A percentile compares a stretch with the other conserved stretches of the same genome.
phyloP scores from a whole-genome alignment of 1,140 invertebrate species.

The Caligus rogercresseyi region DNA sequence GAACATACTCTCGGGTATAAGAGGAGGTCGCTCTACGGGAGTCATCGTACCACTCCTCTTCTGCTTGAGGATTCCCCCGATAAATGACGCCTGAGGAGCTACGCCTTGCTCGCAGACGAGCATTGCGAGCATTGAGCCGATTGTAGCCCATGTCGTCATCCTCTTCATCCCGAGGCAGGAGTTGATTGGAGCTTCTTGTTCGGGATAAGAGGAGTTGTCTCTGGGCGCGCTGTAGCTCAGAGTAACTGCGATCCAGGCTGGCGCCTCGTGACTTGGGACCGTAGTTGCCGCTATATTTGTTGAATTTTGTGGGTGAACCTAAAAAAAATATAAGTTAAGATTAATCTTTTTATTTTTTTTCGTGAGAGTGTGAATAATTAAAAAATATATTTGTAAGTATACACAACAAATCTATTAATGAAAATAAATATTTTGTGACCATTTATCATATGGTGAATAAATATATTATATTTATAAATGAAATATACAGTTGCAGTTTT shows the following conservation, averaged over 20 bases:
- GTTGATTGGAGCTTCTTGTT: neutral
- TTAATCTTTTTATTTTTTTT: no score
- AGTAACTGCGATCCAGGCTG: constrained; percentile 20
- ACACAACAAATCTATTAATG: no score
- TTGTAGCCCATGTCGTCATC: constrained; percentile 5
- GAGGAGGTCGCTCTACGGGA: neutral
- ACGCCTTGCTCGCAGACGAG: constrained; percentile 21
- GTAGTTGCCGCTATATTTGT: constrained; percentile 4
- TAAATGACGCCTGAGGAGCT: constrained; percentile 19
- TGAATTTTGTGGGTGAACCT: neutral
- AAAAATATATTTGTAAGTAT: no score
- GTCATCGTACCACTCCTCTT: neutral
- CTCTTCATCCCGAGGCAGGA: constrained; percentile 6
- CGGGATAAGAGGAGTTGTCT: neutral
- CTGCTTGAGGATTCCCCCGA: neutral
- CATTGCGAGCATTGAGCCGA: constrained; percentile 21
- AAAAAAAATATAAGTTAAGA: no score
- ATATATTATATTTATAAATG: no score
- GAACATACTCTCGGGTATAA: neutral
- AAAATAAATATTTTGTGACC: no score
- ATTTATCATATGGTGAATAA: no score
- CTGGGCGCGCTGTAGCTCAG: constrained; percentile 19
- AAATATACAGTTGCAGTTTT: no score
- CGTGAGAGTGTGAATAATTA: no score
- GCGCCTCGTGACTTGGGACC: constrained; percentile 16